A percentile compares a stretch with the other conserved stretches of the same genome.
These are phyloP conservation scores for Microctenopoma steveboyesi DNA, from an alignment of 2,797 vertebrate species.

Conservation along the genomic window DNA sequence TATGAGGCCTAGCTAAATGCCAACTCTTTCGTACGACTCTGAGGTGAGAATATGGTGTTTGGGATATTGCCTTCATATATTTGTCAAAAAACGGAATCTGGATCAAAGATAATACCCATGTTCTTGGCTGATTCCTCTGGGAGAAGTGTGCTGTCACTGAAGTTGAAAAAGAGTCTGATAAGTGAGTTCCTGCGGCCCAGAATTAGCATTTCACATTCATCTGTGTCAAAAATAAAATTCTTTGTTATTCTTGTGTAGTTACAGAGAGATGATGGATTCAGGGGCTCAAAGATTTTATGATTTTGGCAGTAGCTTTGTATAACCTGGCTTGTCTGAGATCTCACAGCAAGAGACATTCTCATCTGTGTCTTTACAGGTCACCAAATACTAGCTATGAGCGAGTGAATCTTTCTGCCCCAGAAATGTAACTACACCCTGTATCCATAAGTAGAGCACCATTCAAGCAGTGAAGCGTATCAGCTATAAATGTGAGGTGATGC, in stretches of 20 bases:
- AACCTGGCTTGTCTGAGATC: not conserved
- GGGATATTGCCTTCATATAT: constrained; percentile 33
- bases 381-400: not conserved
- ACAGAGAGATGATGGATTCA: constrained; percentile 16
- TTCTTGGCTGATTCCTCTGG: constrained; percentile 42
- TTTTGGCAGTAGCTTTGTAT: constrained; percentile 32
- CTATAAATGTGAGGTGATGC: not conserved
- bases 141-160: constrained; percentile 35
- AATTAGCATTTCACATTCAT: constrained; percentile 58
- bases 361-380: constrained; percentile 25
- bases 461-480: not conserved
- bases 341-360: constrained; percentile 13
- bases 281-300: not conserved
- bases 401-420: constrained; percentile 13
- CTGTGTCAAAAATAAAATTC: constrained; percentile 28
- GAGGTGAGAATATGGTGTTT: constrained; percentile 23
- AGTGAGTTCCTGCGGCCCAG: constrained; percentile 32
- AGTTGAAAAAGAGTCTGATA: constrained; percentile 49
- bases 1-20: constrained; percentile 29
- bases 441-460: constrained; percentile 2
- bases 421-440: not conserved
- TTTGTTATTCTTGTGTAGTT: constrained; percentile 9
- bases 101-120: constrained; percentile 43
- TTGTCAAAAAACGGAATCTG: constrained; percentile 45
- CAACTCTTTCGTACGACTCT: constrained; percentile 29